Evolutionary conservation across 2,888 invertebrate species (phyloP).

Genomic region (Dynastes grantii): DNA sequence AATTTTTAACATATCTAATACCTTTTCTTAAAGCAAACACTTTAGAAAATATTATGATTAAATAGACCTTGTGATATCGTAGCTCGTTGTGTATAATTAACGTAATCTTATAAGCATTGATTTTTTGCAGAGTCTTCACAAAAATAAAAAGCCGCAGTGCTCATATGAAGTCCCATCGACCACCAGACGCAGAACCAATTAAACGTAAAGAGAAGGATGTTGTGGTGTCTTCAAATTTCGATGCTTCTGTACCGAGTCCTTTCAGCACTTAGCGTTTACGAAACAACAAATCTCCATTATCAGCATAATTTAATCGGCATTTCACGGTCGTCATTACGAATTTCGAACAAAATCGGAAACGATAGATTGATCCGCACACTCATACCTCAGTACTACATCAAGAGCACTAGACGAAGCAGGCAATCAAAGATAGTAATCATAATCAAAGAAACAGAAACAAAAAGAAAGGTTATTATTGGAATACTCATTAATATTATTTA

Average conservation of each 20-base stretch:
- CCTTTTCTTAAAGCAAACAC: too few species aligned
- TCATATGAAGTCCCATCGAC: slow-evolving; percentile 99
- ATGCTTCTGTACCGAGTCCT: slow-evolving; percentile 68
- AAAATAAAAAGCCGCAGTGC: slow-evolving; percentile 99
- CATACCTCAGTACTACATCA: slow-evolving; percentile 44
- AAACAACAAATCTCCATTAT: slow-evolving; percentile 38
- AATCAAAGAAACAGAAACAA: slow-evolving; percentile 53
- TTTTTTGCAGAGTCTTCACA: slow-evolving; percentile 91
- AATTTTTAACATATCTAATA: too few species aligned
- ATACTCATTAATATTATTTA: slow-evolving; percentile 36
- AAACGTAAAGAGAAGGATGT: slow-evolving; percentile 56
- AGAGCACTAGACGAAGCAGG: slow-evolving; percentile 57
- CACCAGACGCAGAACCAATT: slow-evolving; percentile 85
- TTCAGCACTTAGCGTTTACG: slow-evolving; percentile 66
- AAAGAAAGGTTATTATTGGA: slow-evolving; percentile 38
- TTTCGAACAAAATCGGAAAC: slow-evolving; percentile 19
- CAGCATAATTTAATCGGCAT: slow-evolving; percentile 23
- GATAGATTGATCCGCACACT: slow-evolving; percentile 39
- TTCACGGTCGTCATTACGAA: slow-evolving; percentile 21
- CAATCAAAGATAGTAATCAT: slow-evolving; percentile 64
- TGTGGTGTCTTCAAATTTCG: slow-evolving; percentile 60
- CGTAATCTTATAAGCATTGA: not conserved
- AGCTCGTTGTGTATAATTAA: too few species aligned
- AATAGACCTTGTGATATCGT: too few species aligned
- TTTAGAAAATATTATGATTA: too few species aligned